Percentiles rank a stretch among this genome's conserved stretches.
Evolutionary conservation across 2,888 invertebrate genomes (phyloP).

Genomic region (Aleiodes alternator): DNA sequence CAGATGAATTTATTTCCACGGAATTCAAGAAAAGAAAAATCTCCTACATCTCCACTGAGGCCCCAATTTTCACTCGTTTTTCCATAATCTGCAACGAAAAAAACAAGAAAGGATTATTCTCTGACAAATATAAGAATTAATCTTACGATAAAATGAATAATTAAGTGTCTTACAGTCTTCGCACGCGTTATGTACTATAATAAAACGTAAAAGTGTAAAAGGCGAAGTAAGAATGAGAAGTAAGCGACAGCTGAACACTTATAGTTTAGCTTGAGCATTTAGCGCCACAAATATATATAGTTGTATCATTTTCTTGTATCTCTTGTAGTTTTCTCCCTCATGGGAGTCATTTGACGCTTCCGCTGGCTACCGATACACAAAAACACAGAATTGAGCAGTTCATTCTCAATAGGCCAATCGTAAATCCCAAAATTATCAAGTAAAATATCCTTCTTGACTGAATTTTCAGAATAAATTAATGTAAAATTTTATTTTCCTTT

Average conservation of each 20-base stretch:
- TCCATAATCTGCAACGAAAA: slow-evolving; percentile 2
- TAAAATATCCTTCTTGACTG: slow-evolving; percentile 24
- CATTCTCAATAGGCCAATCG: slow-evolving; percentile 9
- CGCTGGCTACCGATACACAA: slow-evolving; percentile 39
- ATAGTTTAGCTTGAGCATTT: slow-evolving; percentile 55
- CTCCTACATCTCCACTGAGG: not conserved
- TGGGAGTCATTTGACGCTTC: slow-evolving; percentile 44
- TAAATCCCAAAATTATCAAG: slow-evolving; percentile 34
- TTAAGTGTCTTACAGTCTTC: too few relatives aligned
- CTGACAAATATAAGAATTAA: not conserved
- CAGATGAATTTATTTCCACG: not conserved
- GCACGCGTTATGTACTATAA: slow-evolving; percentile 7
- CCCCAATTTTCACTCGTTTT: not conserved
- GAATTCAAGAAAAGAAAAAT: not conserved
- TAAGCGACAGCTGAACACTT: slow-evolving; percentile 72
- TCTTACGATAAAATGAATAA: too few relatives aligned
- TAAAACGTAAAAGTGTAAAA: slow-evolving; percentile 26
- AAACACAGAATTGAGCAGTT: not conserved
- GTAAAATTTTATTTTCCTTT: not conserved
- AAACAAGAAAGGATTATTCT: not conserved
- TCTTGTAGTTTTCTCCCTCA: slow-evolving; percentile 31
- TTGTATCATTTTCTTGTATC: slow-evolving; percentile 43
- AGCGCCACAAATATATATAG: slow-evolving; percentile 44
- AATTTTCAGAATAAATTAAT: not conserved
- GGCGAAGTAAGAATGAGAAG: slow-evolving; percentile 57